phyloP scores from a whole-genome alignment of 2,888 invertebrate species.

The Incurvaria masculella region DNA sequence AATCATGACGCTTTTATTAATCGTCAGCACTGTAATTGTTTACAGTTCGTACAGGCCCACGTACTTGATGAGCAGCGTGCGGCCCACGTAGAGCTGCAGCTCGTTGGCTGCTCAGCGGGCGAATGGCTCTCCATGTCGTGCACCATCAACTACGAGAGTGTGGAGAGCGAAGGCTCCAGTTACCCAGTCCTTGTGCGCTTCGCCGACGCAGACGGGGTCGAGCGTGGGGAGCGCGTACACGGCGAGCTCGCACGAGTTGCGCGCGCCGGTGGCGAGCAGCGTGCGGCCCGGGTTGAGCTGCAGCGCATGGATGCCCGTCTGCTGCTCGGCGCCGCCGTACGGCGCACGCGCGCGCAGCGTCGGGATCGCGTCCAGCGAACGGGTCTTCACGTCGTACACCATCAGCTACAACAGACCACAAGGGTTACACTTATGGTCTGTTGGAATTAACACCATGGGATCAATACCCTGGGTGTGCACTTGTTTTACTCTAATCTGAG shows the following conservation, averaged over 20 bases:
- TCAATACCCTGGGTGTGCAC: too few relatives aligned
- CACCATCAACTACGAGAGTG: too few relatives aligned
- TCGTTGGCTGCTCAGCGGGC: neutral
- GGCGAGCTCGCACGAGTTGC: constrained; percentile 90
- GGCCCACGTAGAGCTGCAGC: neutral
- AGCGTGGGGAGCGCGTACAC: constrained; percentile 87
- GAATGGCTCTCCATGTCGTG: neutral
- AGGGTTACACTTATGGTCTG: too few relatives aligned
- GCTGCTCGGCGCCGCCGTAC: constrained; percentile 60
- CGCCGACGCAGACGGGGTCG: constrained; percentile 92
- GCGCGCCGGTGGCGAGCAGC: constrained; percentile 86
- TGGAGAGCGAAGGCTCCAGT: too few relatives aligned
- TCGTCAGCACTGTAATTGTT: too few relatives aligned
- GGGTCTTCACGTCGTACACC: constrained; percentile 88
- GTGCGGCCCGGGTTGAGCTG: constrained; percentile 92
- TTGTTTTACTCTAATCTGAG: too few relatives aligned
- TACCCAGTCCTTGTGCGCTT: constrained; percentile 92
- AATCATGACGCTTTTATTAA: too few relatives aligned
- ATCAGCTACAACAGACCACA: constrained; percentile 71
- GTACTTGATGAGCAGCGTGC: too few relatives aligned
- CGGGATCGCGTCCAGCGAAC: constrained; percentile 85
- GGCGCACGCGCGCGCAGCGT: constrained; percentile 64
- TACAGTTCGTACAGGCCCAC: too few relatives aligned
- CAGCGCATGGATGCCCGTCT: constrained; percentile 91
- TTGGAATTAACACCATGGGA: too few relatives aligned